Evolutionary conservation across 2,797 vertebrate species (phyloP).

Genomic region (Brachyalestes nurse): DNA sequence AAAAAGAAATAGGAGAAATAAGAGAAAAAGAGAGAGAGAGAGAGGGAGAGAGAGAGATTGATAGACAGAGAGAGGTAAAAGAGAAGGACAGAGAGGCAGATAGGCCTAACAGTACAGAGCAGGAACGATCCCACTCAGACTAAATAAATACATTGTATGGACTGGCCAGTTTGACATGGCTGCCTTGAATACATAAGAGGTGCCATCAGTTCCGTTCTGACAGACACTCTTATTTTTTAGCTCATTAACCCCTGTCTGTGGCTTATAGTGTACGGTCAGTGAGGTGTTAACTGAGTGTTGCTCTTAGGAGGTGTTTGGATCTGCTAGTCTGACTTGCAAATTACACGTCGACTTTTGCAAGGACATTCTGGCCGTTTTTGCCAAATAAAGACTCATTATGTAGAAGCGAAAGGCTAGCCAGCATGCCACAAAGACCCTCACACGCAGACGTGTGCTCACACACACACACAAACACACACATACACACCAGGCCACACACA

Average conservation of each 20-base stretch:
- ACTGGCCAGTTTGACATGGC: background rate
- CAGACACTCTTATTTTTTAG: background rate
- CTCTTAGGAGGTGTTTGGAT: constrained; percentile 65
- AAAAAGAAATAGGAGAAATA: background rate
- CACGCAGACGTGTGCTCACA: background rate
- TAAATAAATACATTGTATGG: background rate
- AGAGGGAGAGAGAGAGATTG: too few species aligned
- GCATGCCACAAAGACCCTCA: constrained; percentile 61
- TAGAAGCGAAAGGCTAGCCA: constrained; percentile 55
- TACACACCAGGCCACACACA: constrained; percentile 23
- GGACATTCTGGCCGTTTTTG: constrained; percentile 56
- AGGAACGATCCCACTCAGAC: background rate
- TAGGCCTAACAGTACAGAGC: too few species aligned
- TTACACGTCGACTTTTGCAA: constrained; percentile 57
- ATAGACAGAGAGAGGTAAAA: too few species aligned
- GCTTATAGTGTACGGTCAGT: constrained; percentile 68
- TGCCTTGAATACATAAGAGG: constrained; percentile 11
- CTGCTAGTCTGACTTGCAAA: constrained; percentile 57
- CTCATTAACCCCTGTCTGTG: constrained; percentile 38
- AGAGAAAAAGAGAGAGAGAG: background rate
- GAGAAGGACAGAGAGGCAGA: too few species aligned
- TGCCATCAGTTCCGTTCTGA: constrained; percentile 19
- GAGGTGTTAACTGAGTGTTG: constrained; percentile 66
- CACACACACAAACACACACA: background rate
- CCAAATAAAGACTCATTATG: constrained; percentile 58